phyloP scores from a whole-genome alignment of 2,113 vertebrate species.

The human region DNA sequence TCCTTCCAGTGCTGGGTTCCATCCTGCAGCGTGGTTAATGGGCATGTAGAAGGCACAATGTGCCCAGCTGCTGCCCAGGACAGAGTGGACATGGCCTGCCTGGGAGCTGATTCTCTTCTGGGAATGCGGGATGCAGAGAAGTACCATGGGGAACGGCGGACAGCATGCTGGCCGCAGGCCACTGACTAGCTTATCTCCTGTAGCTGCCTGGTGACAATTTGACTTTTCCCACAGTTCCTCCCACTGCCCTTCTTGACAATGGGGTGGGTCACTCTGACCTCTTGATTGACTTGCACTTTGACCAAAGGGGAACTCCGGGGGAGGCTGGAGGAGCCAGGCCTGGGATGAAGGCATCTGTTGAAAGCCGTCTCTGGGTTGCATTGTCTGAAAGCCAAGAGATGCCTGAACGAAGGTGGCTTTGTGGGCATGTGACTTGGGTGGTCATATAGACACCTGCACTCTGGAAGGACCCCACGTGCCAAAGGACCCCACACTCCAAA shows the following conservation, averaged over 20 bases:
- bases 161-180: fast-evolving
- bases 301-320: conserved; percentile 12
- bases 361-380: not conserved
- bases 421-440: fast-evolving
- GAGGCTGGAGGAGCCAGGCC: not conserved
- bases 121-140: not conserved
- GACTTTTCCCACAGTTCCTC: not conserved
- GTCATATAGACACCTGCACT: not conserved
- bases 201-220: not conserved
- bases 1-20: not conserved
- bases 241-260: not conserved
- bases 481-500: not conserved
- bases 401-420: not conserved
- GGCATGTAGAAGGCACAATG: fast-evolving
- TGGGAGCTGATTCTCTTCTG: not conserved
- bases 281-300: conserved; percentile 60
- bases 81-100: fast-evolving
- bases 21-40: fast-evolving
- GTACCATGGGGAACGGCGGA: fast-evolving
- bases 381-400: not conserved
- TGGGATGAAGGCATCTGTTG: not conserved
- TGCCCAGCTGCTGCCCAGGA: fast-evolving
- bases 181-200: not conserved
- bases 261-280: conserved; percentile 58
- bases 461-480: fast-evolving